Evolutionary conservation across 2,797 vertebrate species (phyloP).

Genomic region (Danio choprae): DNA sequence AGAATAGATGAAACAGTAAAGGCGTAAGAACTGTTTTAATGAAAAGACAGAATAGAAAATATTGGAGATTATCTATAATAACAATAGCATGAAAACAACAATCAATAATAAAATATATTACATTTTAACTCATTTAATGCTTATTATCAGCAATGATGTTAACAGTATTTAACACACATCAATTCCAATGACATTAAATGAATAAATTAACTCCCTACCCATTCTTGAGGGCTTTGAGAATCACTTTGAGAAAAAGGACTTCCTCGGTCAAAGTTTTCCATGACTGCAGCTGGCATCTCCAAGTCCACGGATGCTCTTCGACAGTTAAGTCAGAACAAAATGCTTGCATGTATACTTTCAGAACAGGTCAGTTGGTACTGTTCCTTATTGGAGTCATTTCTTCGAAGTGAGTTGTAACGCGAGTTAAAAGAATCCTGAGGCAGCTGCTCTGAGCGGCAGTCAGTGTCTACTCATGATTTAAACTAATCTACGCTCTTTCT

Average conservation of each 20-base stretch:
- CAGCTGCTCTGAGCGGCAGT: neutral
- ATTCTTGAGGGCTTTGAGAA: constrained; percentile 58
- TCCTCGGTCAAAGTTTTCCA: constrained; percentile 67
- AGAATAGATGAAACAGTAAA: too few species aligned
- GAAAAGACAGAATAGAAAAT: too few species aligned
- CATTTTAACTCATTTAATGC: too few species aligned
- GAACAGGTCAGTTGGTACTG: neutral
- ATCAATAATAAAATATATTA: too few species aligned
- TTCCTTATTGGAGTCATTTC: neutral
- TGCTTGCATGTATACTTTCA: neutral
- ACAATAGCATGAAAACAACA: too few species aligned
- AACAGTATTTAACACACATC: too few species aligned
- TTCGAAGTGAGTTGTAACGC: neutral
- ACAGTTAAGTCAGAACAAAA: neutral
- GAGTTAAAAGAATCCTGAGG: neutral
- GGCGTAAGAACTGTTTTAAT: too few species aligned
- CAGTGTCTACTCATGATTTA: constrained; percentile 4
- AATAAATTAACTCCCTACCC: constrained; percentile 63
- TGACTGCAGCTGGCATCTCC: constrained; percentile 71
- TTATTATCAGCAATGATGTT: too few species aligned
- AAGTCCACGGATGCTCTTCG: neutral
- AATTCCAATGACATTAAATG: too few species aligned
- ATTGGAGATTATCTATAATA: too few species aligned
- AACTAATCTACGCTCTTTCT: neutral
- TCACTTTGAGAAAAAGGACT: constrained; percentile 68